phyloP scores from a whole-genome alignment of 2,113 vertebrate genomes.

The Podarcis raffonei region DNA sequence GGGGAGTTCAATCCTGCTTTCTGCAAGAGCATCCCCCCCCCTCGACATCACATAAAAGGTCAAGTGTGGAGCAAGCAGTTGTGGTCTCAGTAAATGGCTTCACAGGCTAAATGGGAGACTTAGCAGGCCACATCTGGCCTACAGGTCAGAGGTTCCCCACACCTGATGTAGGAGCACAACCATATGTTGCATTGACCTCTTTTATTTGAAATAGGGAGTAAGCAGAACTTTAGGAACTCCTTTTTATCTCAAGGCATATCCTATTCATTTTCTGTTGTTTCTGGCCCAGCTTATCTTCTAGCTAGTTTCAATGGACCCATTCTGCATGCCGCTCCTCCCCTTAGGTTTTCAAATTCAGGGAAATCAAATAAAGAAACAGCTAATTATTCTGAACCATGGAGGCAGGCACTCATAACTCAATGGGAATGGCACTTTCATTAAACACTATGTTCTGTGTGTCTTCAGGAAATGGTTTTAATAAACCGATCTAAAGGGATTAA shows the following conservation, averaged over 20 bases:
- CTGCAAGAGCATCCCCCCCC: no score
- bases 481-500: constrained; percentile 69
- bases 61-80: no score
- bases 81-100: no score
- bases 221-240: constrained; percentile 5
- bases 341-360: constrained; percentile 30
- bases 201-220: not conserved
- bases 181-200: not conserved
- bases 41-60: no score
- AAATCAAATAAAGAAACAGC: constrained; percentile 55
- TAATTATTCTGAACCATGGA: constrained; percentile 54
- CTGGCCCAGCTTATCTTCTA: not conserved
- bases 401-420: constrained; percentile 64
- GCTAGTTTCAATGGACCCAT: not conserved
- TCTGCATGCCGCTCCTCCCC: not conserved
- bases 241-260: constrained; percentile 2
- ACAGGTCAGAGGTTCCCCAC: no score
- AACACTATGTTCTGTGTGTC: constrained; percentile 46
- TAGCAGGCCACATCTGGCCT: no score
- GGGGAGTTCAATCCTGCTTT: no score
- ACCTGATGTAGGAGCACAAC: not conserved
- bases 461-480: constrained; percentile 65
- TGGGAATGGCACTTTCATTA: constrained; percentile 70
- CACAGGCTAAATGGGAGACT: no score
- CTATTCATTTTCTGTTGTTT: not conserved